phyloP scores from a whole-genome alignment of 1,140 invertebrate species.

The Temnothorax curvispinosus region DNA sequence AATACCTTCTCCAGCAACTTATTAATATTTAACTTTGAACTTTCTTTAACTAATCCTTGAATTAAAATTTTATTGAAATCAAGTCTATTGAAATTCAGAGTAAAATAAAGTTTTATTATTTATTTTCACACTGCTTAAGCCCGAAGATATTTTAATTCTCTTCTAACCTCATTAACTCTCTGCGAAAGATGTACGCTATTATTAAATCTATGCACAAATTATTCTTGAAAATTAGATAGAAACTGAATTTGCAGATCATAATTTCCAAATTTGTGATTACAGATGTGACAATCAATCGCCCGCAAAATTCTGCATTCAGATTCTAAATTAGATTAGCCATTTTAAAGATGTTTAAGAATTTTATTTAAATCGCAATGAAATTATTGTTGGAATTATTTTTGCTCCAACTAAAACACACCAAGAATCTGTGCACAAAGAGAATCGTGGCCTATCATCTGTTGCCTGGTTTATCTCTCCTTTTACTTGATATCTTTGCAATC shows the following conservation, averaged over 20 bases:
- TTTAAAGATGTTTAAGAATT: not conserved
- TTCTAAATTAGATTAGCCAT: not conserved
- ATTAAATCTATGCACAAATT: not conserved
- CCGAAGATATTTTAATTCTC: not conserved
- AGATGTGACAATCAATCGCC: not conserved
- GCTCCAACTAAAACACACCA: not conserved
- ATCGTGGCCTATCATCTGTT: not conserved
- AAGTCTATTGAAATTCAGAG: not conserved
- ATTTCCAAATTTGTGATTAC: not conserved
- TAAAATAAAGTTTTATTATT: not conserved
- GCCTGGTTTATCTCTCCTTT: not conserved
- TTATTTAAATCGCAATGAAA: not conserved
- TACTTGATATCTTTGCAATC: constrained; percentile 14
- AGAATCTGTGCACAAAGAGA: not conserved
- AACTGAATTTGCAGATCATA: not conserved
- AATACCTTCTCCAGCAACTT: not conserved
- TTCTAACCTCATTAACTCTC: not conserved
- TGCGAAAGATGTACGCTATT: not conserved
- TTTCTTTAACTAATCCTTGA: not conserved
- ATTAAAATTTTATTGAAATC: not conserved
- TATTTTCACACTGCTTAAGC: not conserved
- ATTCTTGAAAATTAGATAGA: not conserved
- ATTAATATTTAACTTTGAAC: not conserved
- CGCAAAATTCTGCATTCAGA: not conserved
- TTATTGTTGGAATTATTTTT: not conserved